Evolutionary conservation across 2,888 invertebrate species (phyloP).

Genomic region (Marronus borbonicus): DNA sequence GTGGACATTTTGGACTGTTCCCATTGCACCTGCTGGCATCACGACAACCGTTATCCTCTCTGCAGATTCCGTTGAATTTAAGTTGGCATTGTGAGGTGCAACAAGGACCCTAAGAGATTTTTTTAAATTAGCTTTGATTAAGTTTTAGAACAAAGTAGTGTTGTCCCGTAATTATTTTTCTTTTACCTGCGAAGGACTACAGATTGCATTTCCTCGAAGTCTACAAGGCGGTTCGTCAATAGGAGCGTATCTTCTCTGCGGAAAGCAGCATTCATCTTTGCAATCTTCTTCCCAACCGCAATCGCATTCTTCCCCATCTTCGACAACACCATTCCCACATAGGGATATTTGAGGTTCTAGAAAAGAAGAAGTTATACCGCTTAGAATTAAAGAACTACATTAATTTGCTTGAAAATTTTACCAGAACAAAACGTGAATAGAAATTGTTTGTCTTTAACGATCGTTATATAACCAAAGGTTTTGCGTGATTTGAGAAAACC

Average conservation of each 20-base stretch:
- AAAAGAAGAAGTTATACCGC: conserved; percentile 44
- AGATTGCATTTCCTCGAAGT: conserved; percentile 84
- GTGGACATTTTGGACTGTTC: conserved; percentile 90
- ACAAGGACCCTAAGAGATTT: conserved; percentile 87
- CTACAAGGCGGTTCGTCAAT: conserved; percentile 88
- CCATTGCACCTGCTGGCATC: conserved; percentile 95
- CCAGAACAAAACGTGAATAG: too few species aligned
- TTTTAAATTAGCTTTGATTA: too few species aligned
- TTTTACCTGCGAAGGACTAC: conserved; percentile 86
- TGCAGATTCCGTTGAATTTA: conserved; percentile 90
- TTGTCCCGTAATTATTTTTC: too few species aligned
- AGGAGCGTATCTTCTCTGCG: conserved; percentile 87
- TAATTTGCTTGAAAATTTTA: too few species aligned
- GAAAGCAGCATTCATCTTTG: conserved; percentile 93
- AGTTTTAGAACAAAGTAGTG: too few species aligned
- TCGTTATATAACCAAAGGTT: too few species aligned
- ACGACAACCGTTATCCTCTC: conserved; percentile 94
- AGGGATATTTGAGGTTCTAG: conserved; percentile 93
- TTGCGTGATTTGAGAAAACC: too few species aligned
- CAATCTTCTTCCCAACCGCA: conserved; percentile 99
- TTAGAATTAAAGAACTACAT: too few species aligned
- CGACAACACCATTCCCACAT: conserved; percentile 98
- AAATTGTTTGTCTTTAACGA: too few species aligned
- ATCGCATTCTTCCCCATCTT: conserved; percentile 97
- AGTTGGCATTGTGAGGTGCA: conserved; percentile 91